Percentiles rank a stretch among this genome's conserved stretches.
These are phyloP conservation scores for Cyprinus carpio DNA, from an alignment of 2,113 vertebrate species.

Conservation along the genomic window DNA sequence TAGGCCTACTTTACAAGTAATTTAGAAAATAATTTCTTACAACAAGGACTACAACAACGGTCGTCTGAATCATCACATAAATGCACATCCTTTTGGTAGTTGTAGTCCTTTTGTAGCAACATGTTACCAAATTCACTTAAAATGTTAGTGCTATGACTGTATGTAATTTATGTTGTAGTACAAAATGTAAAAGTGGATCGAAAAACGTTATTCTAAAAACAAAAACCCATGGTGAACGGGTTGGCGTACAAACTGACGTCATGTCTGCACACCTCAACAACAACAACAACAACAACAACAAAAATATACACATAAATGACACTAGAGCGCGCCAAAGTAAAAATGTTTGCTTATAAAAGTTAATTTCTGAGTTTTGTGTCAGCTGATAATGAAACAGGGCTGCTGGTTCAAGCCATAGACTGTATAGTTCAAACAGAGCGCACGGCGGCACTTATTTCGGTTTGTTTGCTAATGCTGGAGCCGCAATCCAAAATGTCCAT, in stretches of 20 bases:
- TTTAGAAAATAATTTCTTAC: not conserved
- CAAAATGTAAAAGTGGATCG: not conserved
- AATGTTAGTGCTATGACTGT: not conserved
- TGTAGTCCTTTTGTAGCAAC: not conserved
- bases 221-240: not conserved
- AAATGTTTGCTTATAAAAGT: not conserved
- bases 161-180: not conserved
- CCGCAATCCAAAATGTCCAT: conserved; percentile 54
- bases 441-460: not conserved
- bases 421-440: not conserved
- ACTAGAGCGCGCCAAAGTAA: not conserved
- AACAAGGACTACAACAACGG: not conserved
- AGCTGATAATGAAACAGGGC: not conserved
- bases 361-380: not conserved
- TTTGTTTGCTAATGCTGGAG: not conserved
- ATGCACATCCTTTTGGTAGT: not conserved
- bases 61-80: not conserved
- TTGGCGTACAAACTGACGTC: not conserved
- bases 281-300: not conserved
- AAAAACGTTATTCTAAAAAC: not conserved
- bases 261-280: not conserved
- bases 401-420: too few species aligned
- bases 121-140: not conserved
- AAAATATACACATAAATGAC: not conserved
- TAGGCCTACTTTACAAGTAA: not conserved